Base-by-base conservation (phyloP, 2,888 invertebrate species). In the Lottia gigantea region DNA sequence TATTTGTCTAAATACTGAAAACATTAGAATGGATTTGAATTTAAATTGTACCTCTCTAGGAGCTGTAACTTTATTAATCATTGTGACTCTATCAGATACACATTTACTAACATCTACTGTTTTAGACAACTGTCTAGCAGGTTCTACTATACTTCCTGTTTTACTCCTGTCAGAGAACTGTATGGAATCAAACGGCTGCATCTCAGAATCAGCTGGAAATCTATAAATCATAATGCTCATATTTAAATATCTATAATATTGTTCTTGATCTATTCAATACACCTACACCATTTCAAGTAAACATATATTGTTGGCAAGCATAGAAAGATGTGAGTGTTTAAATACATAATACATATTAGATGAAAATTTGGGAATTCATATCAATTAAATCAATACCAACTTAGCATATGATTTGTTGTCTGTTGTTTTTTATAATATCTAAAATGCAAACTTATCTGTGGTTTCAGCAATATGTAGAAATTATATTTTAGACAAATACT, bases 171-270 rank as follows among this genome's bases (percentile, higher is more conserved):
- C 73, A 16, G 71, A 67, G 70, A 77, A 78, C 71, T 86, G 84
- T 16, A 86, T 82, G 11, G 85, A 84, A 75, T 87, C 87, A 82
- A 86, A 84, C 40, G 86, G 84, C 72, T 84, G 84, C 72, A 82
- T 85, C n/a, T 75, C 80, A 40, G 79, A 78, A 71, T 85, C 85
- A 26, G 82, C 78, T 14, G 87, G 87, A 78, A 87, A 87, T 67
- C 85, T 85, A 73, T 46, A 76, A 71, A 72, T 19, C 0, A 55
- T 12, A 23, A 55, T 55, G 15, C n/a, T 40, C 1, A 64, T 26
- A 40, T 25, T 25, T 31, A 23, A 25, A 55, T 14, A 46, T 25
- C 25, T 26, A 25, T 66, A 2, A 23, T 26, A 23, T 47, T 8
- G n/a, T n/a, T n/a, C n/a, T n/a, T n/a, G n/a, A n/a, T n/a, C n/a